A percentile compares a stretch with the other conserved stretches of the same genome.
Evolutionary conservation across 2,113 vertebrate genomes (phyloP).

Genomic region (Spizaetus ornatus): DNA sequence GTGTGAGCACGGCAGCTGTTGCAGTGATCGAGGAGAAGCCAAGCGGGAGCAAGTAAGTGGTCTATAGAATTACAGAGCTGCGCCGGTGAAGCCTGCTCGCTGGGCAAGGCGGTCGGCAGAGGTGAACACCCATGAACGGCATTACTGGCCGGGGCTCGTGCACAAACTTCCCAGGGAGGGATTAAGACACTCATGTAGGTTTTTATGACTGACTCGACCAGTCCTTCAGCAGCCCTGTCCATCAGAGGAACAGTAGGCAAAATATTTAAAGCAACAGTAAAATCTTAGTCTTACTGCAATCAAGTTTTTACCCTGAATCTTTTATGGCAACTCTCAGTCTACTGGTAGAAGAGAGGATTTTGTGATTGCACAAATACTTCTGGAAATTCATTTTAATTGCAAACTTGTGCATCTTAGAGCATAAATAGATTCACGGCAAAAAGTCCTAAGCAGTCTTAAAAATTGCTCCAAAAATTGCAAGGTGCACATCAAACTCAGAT

Average conservation of each 20-base stretch:
- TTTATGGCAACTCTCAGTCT: not conserved
- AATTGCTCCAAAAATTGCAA: not conserved
- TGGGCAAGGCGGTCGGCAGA: not conserved
- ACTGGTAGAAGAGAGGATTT: not conserved
- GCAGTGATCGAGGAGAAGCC: constrained; percentile 18
- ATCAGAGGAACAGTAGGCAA: constrained; percentile 46
- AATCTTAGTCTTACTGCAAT: not conserved
- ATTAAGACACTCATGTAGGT: constrained; percentile 38
- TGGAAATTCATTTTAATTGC: not conserved
- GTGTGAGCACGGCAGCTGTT: not conserved
- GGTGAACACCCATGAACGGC: not conserved
- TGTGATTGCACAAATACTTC: not conserved
- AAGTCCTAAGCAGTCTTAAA: not conserved
- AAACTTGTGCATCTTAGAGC: not conserved
- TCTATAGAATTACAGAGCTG: not conserved
- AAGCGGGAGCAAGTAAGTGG: not conserved
- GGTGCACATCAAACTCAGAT: not conserved
- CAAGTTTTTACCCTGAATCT: not conserved
- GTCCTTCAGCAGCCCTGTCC: constrained; percentile 49
- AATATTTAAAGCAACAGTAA: constrained; percentile 39
- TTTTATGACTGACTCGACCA: constrained; percentile 50
- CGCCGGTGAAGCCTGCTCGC: not conserved
- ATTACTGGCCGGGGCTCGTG: not conserved
- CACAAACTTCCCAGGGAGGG: not conserved
- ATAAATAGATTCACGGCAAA: not conserved